Evolutionary conservation across 2,888 invertebrate genomes (phyloP).

Genomic region (Oligia fasciuncula): DNA sequence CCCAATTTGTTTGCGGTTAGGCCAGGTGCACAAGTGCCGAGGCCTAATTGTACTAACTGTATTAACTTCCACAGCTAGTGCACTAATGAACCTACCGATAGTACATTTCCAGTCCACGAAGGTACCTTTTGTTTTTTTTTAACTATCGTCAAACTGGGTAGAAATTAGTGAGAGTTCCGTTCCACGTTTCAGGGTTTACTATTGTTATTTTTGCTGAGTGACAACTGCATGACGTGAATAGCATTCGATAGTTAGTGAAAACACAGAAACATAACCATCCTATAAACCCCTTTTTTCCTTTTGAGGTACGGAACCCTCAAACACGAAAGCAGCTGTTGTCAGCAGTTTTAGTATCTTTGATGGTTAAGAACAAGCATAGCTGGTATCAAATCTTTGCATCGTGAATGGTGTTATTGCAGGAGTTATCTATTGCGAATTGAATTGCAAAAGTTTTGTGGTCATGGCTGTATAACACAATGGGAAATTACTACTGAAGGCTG

Average conservation of each 20-base stretch:
- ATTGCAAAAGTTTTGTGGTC: not conserved
- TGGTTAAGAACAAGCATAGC: not conserved
- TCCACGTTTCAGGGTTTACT: constrained; percentile 2
- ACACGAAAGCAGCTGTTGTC: not conserved
- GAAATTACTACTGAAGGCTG: too few relatives aligned
- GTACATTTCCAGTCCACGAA: constrained; percentile 39
- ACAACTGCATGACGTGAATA: not conserved
- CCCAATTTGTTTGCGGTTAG: constrained; percentile 73
- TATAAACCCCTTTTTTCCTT: not conserved
- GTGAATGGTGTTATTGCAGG: not conserved
- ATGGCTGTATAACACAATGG: too few relatives aligned
- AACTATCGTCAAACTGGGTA: constrained; percentile 18
- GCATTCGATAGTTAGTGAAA: not conserved
- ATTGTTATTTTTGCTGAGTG: not conserved
- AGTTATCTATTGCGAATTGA: not conserved
- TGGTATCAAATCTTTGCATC: not conserved
- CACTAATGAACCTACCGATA: constrained; percentile 63
- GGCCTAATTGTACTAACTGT: constrained; percentile 70
- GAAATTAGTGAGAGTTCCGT: constrained; percentile 35
- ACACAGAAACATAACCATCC: not conserved
- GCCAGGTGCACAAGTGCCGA: constrained; percentile 68
- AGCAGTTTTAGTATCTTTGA: not conserved
- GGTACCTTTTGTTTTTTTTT: constrained; percentile 20
- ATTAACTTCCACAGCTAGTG: constrained; percentile 70
- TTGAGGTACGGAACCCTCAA: not conserved